Base-by-base conservation (phyloP, 2,797 vertebrate genomes). In the Hozukius guyotensis region DNA sequence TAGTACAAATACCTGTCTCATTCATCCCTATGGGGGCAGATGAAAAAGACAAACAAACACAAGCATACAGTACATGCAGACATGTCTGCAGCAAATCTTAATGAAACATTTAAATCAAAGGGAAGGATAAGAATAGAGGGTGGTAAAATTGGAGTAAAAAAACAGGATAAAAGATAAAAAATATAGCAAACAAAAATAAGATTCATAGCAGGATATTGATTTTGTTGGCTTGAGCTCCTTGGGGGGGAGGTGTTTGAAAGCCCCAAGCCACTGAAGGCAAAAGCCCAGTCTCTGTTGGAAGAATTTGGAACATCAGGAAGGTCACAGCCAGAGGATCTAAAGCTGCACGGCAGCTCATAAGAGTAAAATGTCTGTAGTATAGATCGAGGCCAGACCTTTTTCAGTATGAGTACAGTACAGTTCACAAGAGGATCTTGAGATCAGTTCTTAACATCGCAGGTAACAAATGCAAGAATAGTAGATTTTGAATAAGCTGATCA, bases 221-320 rank as follows among this genome's bases (percentile, higher is more conserved):
- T 80, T 31, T 63, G 13, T 70, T 74, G 55, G 22, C 32, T 8
- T 25, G 25, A 46, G 72, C 27, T 49, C 27, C 31, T 53, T n/a
- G 1, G 25, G 14, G 29, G 49, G 6, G 38, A 18, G 42, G 22
- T 46, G 42, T 46, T 72, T 66, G 12, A 80, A 57, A 52, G 49
- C 49, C 49, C 20, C 13, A n/a, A 55, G 27, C 16, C 2, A 3
- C 74, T 62, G 42, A 81, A 34, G 42, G 53, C 42, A 60, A 67
- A 86, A 75, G 4, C 34, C 11, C 0, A 6, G 29, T 69, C 62
- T 71, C 67, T 70, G 34, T 70, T 59, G 8, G 25, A 83, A 62
- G 49, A 69, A 78, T 77, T 9, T 63, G 14, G 16, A 66, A 80
- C 71, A 75, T 62, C 25, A 18, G 34, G 56, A 70, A 66, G 59